These are phyloP conservation scores for Caenorhabditis elegans DNA, from an alignment of 1,140 invertebrate species.

Conservation along the genomic window DNA sequence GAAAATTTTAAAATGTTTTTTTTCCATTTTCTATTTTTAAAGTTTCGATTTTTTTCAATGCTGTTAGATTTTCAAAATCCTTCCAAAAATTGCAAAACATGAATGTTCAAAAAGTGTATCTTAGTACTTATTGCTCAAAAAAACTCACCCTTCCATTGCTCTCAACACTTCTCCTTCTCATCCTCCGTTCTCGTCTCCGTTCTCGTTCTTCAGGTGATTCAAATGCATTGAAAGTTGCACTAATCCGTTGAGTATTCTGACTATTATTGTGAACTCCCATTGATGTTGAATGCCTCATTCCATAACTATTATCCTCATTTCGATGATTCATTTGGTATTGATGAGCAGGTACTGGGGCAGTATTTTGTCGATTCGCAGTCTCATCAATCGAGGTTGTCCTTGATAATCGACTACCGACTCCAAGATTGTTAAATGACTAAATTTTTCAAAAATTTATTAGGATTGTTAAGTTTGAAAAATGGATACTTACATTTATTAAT, in stretches of 20 bases:
- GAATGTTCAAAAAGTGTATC: no score
- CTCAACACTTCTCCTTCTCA: conserved; percentile 49
- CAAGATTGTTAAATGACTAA: conserved; percentile 50
- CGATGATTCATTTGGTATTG: background rate
- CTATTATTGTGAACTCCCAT: background rate
- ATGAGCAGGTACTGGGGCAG: background rate
- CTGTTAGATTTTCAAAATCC: no score
- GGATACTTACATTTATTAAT: conserved; percentile 52
- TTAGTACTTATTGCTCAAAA: background rate
- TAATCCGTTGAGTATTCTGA: background rate
- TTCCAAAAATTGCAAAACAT: no score
- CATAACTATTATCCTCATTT: conserved; percentile 11
- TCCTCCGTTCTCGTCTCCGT: conserved; percentile 50
- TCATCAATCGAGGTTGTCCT: conserved; percentile 49
- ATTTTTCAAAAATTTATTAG: background rate
- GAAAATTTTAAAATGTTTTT: no score
- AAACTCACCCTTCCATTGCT: conserved; percentile 11
- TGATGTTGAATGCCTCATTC: conserved; percentile 25
- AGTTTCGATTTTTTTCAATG: no score
- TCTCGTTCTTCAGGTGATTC: conserved; percentile 46
- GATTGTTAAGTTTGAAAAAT: background rate
- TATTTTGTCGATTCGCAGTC: conserved; percentile 18
- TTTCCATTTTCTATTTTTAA: no score
- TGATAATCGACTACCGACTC: conserved; percentile 43
- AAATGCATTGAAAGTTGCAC: conserved; percentile 13